Evolutionary conservation across 1,140 invertebrate genomes (phyloP).

Genomic region (Proales similis): DNA sequence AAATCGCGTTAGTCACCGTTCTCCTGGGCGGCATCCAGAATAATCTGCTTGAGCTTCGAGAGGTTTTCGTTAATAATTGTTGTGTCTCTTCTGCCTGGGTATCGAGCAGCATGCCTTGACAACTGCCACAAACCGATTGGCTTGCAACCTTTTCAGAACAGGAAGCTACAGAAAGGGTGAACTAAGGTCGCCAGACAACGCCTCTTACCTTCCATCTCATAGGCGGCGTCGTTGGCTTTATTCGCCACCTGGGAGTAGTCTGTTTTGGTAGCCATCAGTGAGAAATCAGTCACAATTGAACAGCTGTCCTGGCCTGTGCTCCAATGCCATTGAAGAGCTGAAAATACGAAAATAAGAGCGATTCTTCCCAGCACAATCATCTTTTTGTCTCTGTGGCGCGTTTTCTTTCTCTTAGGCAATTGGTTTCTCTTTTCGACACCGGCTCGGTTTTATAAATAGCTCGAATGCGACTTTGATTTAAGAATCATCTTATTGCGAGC

Average conservation of each 20-base stretch:
- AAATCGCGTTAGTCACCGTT: background rate
- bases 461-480: too few relatives aligned
- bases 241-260: constrained; percentile 18
- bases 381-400: too few relatives aligned
- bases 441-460: too few relatives aligned
- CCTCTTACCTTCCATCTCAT: constrained; percentile 8
- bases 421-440: too few relatives aligned
- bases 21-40: constrained; percentile 1
- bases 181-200: background rate
- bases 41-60: constrained; percentile 3
- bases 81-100: constrained; percentile 14
- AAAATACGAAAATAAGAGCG: too few relatives aligned
- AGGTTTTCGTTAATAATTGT: background rate
- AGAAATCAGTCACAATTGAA: too few relatives aligned
- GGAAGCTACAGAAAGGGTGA: background rate
- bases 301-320: too few relatives aligned
- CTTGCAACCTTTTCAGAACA: constrained; percentile 9
- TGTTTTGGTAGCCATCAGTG: constrained; percentile 1
- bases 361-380: too few relatives aligned
- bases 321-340: too few relatives aligned
- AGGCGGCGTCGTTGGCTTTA: constrained; percentile 9
- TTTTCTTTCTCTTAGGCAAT: too few relatives aligned
- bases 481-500: too few relatives aligned
- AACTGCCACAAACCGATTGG: constrained; percentile 33
- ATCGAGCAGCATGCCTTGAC: background rate